A percentile compares a stretch with the other conserved stretches of the same genome.
Conservation (phyloP, 2,888 invertebrate genomes). For the Venusia cambrica region DNA sequence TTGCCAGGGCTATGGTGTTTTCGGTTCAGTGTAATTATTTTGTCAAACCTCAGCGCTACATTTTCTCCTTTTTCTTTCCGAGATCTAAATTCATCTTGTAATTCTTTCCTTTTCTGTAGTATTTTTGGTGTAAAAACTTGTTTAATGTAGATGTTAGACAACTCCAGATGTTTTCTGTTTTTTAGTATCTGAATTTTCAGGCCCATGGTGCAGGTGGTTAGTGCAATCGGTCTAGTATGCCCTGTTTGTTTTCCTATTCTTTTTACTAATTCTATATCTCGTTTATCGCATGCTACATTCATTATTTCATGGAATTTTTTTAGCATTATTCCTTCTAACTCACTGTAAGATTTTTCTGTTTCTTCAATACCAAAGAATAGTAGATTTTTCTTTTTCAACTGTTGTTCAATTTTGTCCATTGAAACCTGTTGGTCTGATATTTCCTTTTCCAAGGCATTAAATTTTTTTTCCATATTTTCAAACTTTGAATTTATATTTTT, state of each 20-base stretch:
- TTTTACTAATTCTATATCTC: neutral
- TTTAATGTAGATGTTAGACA: neutral
- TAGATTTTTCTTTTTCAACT: slow-evolving; percentile 1
- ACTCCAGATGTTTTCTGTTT: neutral
- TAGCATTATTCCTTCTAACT: neutral
- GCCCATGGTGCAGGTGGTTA: neutral
- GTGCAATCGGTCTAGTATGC: neutral
- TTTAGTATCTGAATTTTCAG: neutral
- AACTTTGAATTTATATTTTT: neutral
- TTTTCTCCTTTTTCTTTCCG: slow-evolving; percentile 1
- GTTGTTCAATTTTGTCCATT: slow-evolving; percentile 1
- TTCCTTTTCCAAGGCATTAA: no score
- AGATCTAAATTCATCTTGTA: neutral
- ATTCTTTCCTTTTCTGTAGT: slow-evolving; percentile 1
- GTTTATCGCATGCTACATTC: neutral
- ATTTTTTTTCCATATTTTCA: slow-evolving; percentile 1
- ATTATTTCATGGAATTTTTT: neutral
- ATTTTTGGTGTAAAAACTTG: slow-evolving; percentile 2
- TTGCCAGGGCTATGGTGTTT: no score
- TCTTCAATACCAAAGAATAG: slow-evolving; percentile 2
- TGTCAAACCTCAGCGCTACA: slow-evolving; percentile 1
- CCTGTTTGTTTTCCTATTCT: slow-evolving; percentile 1
- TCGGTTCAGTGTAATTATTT: neutral
- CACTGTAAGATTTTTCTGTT: slow-evolving; percentile 1
- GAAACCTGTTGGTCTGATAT: neutral